Percentiles rank a stretch among this genome's conserved stretches.
These are phyloP conservation scores for Caenorhabditis remanei DNA, from an alignment of 1,140 invertebrate genomes.

Conservation along the genomic window DNA sequence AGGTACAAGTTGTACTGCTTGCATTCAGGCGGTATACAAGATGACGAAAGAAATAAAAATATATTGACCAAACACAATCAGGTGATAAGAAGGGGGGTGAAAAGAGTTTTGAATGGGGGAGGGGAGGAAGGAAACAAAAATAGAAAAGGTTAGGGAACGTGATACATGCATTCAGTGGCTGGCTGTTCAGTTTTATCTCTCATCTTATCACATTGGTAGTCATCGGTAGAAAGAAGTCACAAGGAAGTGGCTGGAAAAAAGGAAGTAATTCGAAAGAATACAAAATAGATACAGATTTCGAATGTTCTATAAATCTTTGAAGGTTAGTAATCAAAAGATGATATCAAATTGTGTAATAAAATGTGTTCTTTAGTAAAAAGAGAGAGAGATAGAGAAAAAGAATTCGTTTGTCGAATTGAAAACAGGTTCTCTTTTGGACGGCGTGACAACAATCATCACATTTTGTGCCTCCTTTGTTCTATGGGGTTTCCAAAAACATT, in stretches of 20 bases:
- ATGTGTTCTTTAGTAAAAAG: not conserved
- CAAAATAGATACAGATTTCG: not conserved
- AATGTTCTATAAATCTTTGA: not conserved
- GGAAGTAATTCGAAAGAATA: not conserved
- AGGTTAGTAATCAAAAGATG: not conserved
- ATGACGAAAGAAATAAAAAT: constrained; percentile 17
- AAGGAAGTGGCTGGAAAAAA: not conserved
- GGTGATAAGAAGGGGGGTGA: not conserved
- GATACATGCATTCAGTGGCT: not conserved
- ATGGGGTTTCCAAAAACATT: not conserved
- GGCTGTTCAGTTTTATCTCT: not conserved
- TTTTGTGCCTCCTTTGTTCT: not conserved
- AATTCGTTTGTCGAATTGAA: not conserved
- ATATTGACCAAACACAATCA: constrained; percentile 9
- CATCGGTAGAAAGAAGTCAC: not conserved
- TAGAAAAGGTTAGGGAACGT: not conserved
- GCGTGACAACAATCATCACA: not conserved
- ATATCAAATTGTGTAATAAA: not conserved
- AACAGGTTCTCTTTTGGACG: not conserved
- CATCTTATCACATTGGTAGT: not conserved
- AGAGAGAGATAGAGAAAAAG: not conserved
- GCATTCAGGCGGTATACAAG: not conserved
- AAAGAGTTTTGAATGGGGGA: not conserved
- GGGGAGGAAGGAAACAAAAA: not conserved
- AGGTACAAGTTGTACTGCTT: constrained; percentile 3